Evolutionary conservation across 2,113 vertebrate genomes (phyloP), one percentile per base, ranked within the genome.

Genomic region (Halichoerus grypus): DNA sequence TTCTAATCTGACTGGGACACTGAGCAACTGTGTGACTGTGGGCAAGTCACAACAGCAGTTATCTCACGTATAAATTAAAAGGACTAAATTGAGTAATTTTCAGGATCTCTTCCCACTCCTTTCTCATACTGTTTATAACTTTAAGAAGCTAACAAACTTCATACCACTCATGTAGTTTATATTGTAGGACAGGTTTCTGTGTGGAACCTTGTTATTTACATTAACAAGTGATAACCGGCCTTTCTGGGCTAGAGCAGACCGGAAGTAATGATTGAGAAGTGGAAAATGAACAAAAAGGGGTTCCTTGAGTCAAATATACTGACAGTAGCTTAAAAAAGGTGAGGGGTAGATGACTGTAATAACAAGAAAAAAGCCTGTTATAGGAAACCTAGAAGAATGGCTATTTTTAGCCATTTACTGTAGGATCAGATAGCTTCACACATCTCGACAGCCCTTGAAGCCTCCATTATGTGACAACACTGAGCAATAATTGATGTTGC

Each of bases 191-290:
- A 88, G 31, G 14, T 61, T 55, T 97, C 79, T 96, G 21, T 10
- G 33, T 53, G 72, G 77, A 96, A 51, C 19, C 28, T 88, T 80
- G 36, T 21, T 95, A 88, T 42, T 97, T 88, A 92, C 36, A 96
- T 82, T 61, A 93, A 93, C 49, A 55, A 89, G n/a, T 10, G 49
- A 42, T 81, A 33, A 53, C 77, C 59, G 89, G 24, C 57, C 49
- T 71, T 88, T 77, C 49, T 49, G 59, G 90, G 33, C 36, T 84
- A 63, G 0, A 31, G 26, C 15, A 79, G 46, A 88, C 88, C 8
- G 90, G 94, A 96, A 96, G 77, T 79, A 96, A 79, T 46, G 79
- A 97, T 0, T 69, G 51, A 92, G 51, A 84, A 92, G 26, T 80
- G 18, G 53, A 81, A 96, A 86, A 86, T 86, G 67, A 93, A 61